Evolutionary conservation across 2,797 vertebrate species (phyloP), one percentile per base, ranked within the genome.

Genomic region (Crenichthys baileyi): DNA sequence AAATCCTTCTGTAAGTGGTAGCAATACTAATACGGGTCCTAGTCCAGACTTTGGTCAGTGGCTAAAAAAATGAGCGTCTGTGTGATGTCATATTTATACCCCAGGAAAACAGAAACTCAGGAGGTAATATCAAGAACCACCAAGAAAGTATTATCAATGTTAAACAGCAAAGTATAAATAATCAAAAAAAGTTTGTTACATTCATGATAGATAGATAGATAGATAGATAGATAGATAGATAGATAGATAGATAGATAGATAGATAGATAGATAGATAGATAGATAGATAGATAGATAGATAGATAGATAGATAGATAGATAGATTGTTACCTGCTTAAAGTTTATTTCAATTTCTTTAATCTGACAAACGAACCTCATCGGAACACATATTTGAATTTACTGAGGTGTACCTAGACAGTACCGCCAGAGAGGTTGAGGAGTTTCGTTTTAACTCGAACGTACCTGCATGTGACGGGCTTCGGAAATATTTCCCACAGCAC

Each of bases 401-500:
- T 13, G 26, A 13, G n/a, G 18, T 7, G 12, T 5, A 31, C 60
- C 13, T 31, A 13, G 6, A 0, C 29, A 31, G 41, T 5, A 68
- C n/a, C 5, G 65, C 26, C 41, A 0, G 44, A n/a, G 24, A 41
- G 16, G 44, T 15, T n/a, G 1, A 26, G 22, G 12, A 3, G 24
- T 12, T 70, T 46, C 67, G 12, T 70, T 70, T 46, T 46, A n/a
- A 7, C 24, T 46, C 41, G 22, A 68, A 24, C 5, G 67, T 46
- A 26, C 67, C 41, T 46, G 41, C 46, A 70, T n/a, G 36, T 4
- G 12, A n/a, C 67, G n/a, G 1, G 67, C 20, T 29, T 5, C 16
- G 0, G 0, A 0, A 5, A 22, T 78, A 79, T 87, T 77, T 79
- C 85, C 55, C 53, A 81, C 76, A 7, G 78, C 5, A 1, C 81